A percentile compares a stretch with the other conserved stretches of the same genome.
Conservation (phyloP, 1,140 invertebrate genomes). For the Venustaconcha ellipsiformis region DNA sequence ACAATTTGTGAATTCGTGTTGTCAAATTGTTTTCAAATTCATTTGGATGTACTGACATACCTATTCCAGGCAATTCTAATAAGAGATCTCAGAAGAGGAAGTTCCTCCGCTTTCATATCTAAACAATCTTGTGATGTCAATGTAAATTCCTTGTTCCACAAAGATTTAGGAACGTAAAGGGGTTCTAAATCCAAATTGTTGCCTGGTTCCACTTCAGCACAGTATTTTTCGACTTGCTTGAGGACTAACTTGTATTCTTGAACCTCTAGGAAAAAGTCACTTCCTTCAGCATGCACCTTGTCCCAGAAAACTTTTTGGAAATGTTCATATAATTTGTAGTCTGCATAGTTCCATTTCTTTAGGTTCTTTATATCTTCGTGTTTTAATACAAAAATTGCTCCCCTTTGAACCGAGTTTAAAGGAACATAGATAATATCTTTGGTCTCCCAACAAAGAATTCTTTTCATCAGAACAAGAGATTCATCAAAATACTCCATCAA, state of each 20-base stretch:
- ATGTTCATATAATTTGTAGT: constrained; percentile 51
- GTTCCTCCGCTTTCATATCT: constrained; percentile 41
- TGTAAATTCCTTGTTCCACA: constrained; percentile 41
- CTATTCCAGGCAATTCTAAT: constrained; percentile 27
- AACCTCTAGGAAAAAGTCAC: constrained; percentile 46
- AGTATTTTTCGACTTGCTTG: constrained; percentile 35
- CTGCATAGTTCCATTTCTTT: constrained; percentile 37
- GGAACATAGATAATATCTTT: constrained; percentile 60
- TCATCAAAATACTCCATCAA: constrained; percentile 61
- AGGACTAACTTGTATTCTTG: constrained; percentile 41
- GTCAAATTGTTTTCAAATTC: too few species aligned
- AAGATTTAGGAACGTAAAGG: constrained; percentile 24
- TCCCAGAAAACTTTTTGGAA: constrained; percentile 37
- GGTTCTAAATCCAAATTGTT: too few species aligned
- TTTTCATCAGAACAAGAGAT: constrained; percentile 54
- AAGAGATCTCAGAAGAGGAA: constrained; percentile 35
- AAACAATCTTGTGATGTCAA: constrained; percentile 40
- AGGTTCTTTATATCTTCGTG: constrained; percentile 29
- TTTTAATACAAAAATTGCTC: constrained; percentile 34
- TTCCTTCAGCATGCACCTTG: constrained; percentile 32
- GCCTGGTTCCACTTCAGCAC: constrained; percentile 1
- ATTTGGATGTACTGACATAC: constrained; percentile 1
- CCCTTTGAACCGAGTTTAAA: constrained; percentile 40
- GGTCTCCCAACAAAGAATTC: constrained; percentile 54
- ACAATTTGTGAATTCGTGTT: too few species aligned